These are phyloP conservation scores for Danionella dracula DNA, from an alignment of 2,797 vertebrate genomes.

Conservation along the genomic window DNA sequence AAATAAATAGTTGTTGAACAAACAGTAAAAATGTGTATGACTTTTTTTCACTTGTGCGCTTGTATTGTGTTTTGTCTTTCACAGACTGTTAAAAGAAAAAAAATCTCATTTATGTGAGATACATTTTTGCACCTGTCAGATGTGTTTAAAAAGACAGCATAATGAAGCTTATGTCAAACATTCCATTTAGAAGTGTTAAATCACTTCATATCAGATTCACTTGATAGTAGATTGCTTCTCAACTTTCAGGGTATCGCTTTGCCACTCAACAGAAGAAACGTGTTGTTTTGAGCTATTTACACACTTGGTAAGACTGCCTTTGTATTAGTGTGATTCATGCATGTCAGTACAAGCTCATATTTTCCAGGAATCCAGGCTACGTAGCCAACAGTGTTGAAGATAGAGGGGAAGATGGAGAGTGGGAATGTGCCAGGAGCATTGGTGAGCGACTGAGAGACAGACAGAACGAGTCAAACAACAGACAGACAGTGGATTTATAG, in stretches of 20 bases:
- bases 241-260: slow-evolving; percentile 20
- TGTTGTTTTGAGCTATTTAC: slow-evolving; percentile 64
- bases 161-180: slow-evolving; percentile 40
- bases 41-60: too few species aligned
- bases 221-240: background rate
- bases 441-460: slow-evolving; percentile 51
- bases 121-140: slow-evolving; percentile 14
- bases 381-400: slow-evolving; percentile 56
- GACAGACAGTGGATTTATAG: slow-evolving; percentile 57
- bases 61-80: too few species aligned
- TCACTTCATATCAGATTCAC: too few species aligned
- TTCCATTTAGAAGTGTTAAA: slow-evolving; percentile 25
- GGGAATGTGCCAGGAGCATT: slow-evolving; percentile 51
- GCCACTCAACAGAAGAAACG: slow-evolving; percentile 48
- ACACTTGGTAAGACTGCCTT: slow-evolving; percentile 51
- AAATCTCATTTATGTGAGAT: too few species aligned
- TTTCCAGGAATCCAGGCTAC: slow-evolving; percentile 72
- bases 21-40: too few species aligned
- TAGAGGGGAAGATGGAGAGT: slow-evolving; percentile 49
- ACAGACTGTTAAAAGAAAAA: too few species aligned
- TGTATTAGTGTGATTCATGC: slow-evolving; percentile 62
- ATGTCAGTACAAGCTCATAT: slow-evolving; percentile 73
- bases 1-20: too few species aligned
- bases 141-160: slow-evolving; percentile 35
- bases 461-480: background rate